Conservation (phyloP, 2,888 invertebrate species). For the Oxyteleia sp. region DNA sequence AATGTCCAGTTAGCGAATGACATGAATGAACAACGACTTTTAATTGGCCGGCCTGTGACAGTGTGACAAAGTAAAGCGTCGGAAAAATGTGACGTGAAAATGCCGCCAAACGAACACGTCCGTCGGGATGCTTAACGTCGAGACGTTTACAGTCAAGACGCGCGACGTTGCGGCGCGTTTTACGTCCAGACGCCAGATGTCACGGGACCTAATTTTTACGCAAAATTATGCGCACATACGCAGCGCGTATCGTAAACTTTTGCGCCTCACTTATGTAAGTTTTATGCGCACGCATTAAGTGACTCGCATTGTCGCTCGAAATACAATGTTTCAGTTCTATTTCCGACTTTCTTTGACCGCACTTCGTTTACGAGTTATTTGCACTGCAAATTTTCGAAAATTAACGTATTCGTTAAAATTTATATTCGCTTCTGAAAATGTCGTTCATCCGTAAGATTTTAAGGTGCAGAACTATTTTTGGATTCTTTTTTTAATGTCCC, state of each 20-base stretch:
- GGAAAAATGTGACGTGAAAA: constrained; percentile 43
- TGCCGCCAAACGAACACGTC: constrained; percentile 33
- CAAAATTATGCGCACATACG: constrained; percentile 45
- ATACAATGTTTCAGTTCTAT: constrained; percentile 34
- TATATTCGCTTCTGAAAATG: no score
- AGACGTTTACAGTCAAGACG: constrained; percentile 28
- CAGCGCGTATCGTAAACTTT: constrained; percentile 38
- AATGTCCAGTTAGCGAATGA: constrained; percentile 30
- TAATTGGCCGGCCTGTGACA: constrained; percentile 41
- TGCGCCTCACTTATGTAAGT: constrained; percentile 21
- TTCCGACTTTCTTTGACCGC: constrained; percentile 7
- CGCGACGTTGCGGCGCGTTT: constrained; percentile 6
- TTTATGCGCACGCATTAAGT: background rate
- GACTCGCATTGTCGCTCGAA: no score
- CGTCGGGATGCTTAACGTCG: constrained; percentile 30
- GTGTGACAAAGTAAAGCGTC: constrained; percentile 37
- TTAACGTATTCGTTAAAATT: no score
- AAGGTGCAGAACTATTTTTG: no score
- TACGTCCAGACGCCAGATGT: constrained; percentile 30
- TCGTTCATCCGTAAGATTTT: no score
- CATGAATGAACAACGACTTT: constrained; percentile 35
- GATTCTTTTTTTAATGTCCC: no score
- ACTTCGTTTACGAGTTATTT: constrained; percentile 4
- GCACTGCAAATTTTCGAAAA: no score
- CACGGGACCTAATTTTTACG: constrained; percentile 32